A percentile compares a stretch with the other conserved stretches of the same genome.
phyloP scores from a whole-genome alignment of 1,140 invertebrate species.

The Steinernema feltiae region DNA sequence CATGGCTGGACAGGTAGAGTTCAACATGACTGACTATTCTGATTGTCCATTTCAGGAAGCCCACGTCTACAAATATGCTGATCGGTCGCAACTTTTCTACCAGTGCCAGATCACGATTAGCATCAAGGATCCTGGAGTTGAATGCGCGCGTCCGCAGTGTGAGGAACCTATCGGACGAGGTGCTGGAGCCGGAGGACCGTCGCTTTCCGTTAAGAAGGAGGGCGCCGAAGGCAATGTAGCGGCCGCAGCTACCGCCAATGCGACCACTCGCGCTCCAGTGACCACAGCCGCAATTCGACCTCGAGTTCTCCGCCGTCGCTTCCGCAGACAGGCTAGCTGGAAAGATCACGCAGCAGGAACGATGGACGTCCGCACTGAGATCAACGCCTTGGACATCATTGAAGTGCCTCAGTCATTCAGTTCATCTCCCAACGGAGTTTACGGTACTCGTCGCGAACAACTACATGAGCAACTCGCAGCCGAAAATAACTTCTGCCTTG shows the following conservation, averaged over 20 bases:
- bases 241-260: background rate
- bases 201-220: constrained; percentile 10
- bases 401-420: constrained; percentile 23
- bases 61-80: constrained; percentile 46
- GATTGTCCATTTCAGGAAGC: constrained; percentile 26
- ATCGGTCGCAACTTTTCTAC: constrained; percentile 38
- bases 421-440: background rate
- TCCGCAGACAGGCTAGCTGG: background rate
- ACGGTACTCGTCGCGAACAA: background rate
- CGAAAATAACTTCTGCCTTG: constrained; percentile 14
- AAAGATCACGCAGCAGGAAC: constrained; percentile 22
- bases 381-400: constrained; percentile 32
- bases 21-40: constrained; percentile 6
- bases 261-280: constrained; percentile 11
- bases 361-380: constrained; percentile 35
- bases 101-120: constrained; percentile 44
- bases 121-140: constrained; percentile 38
- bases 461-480: background rate
- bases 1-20: constrained; percentile 37
- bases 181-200: constrained; percentile 17
- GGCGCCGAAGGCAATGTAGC: background rate
- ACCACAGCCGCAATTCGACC: constrained; percentile 1
- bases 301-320: background rate
- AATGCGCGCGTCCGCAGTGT: constrained; percentile 37
- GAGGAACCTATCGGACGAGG: constrained; percentile 36